Evolutionary conservation across 2,888 invertebrate genomes (phyloP), one percentile per base, ranked within the genome.

Genomic region (Eristalinus sepulchralis): DNA sequence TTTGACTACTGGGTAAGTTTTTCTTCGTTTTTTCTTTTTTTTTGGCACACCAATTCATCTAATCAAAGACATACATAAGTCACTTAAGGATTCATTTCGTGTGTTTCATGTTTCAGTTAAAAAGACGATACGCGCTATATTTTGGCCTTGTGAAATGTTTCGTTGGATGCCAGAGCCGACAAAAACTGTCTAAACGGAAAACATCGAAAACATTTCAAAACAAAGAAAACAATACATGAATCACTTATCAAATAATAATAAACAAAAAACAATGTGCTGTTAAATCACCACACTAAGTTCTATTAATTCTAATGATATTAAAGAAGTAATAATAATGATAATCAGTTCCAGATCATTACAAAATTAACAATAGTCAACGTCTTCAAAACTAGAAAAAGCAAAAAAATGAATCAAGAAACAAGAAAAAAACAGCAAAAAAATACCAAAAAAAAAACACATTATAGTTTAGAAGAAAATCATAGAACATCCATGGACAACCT

Each of bases 1-100:
- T 97, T 96, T 97, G 97, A 97, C 97, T 96, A 96, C 95, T 95
- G 95, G 96, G 97, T 97, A 93, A 94, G 94, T 31, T 59, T 31
- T 11, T 57, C 31, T 17, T 17, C 13, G 11, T 34, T 3, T 17
- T 63, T 10, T 31, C 2, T 36, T 0, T 39, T 5, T 5, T 13
- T 4, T 0, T n/a, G 3, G 11, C 5, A n/a, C 39, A 13, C 5
- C n/a, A 6, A 17, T 47, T 8, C 34, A 34, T 2, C 4, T 9
- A 10, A 34, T 34, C 34, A 9, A 27, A 27, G 5, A 3, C 27
- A 27, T 3, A 27, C 5, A 27, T 27, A 27, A 34, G 34, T 17
- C 47, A 47, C 47, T 47, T 47, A 47, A n/a, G n/a, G 17, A 34
- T 34, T 24, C n/a, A 57, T 59, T 55, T 31, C 0, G 33, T 10